These are phyloP conservation scores for Phocoena phocoena DNA, from an alignment of 2,113 vertebrate genomes.

Conservation along the genomic window DNA sequence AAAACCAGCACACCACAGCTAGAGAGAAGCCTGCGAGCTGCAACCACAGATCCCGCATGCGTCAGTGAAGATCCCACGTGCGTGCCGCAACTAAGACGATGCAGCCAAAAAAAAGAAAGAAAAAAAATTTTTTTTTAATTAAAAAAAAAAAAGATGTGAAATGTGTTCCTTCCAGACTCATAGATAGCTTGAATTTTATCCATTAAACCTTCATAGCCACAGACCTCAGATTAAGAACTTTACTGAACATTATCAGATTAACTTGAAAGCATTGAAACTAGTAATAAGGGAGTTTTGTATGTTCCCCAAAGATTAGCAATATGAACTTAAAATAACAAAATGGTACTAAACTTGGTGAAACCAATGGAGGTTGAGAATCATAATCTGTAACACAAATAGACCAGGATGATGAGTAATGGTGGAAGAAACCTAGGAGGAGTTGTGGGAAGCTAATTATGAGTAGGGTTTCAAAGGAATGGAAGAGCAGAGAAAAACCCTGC, in stretches of 20 bases:
- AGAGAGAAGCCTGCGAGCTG: too few species aligned
- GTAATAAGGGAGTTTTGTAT: not conserved
- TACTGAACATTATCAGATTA: not conserved
- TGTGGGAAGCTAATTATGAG: constrained; percentile 77
- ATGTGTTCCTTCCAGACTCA: not conserved
- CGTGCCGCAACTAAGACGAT: too few species aligned
- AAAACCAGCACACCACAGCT: too few species aligned
- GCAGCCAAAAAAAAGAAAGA: too few species aligned
- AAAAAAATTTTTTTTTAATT: too few species aligned
- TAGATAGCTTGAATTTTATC: not conserved
- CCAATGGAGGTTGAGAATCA: constrained; percentile 4
- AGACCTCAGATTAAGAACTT: not conserved
- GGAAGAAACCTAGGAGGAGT: constrained; percentile 53
- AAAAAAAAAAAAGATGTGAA: not conserved
- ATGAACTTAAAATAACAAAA: constrained; percentile 33
- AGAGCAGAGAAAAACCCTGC: constrained; percentile 61
- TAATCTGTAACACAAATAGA: constrained; percentile 58
- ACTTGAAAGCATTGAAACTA: constrained; percentile 11
- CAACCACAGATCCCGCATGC: too few species aligned
- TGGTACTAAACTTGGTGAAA: constrained; percentile 2
- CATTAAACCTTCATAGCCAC: not conserved
- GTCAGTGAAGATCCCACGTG: too few species aligned
- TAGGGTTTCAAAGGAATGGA: constrained; percentile 61
- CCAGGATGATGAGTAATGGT: constrained; percentile 63
- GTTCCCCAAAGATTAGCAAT: not conserved